Evolutionary conservation across 2,888 invertebrate species (phyloP).

Genomic region (Chrysodeixis includens): DNA sequence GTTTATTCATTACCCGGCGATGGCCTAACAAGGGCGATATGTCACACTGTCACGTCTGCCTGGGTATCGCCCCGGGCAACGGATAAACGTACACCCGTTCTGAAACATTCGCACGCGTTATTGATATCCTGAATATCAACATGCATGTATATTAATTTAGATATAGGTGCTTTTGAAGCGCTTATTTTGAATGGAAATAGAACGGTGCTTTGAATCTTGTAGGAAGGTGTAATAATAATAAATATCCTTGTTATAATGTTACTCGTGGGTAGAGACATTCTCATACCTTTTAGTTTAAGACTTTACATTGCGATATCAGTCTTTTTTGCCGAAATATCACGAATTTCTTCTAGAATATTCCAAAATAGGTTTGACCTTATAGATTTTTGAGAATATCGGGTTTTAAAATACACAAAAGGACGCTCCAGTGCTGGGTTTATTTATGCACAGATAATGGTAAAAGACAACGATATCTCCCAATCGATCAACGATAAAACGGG

Average conservation of each 20-base stretch:
- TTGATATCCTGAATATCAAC: slow-evolving; percentile 3
- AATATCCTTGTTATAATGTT: too few species aligned
- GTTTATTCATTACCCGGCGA: neutral
- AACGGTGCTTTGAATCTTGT: neutral
- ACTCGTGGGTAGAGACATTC: too few species aligned
- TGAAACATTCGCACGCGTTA: slow-evolving; percentile 8
- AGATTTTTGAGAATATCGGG: too few species aligned
- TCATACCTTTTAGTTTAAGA: too few species aligned
- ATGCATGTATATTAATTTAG: slow-evolving; percentile 8
- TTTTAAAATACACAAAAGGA: too few species aligned
- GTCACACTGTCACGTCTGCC: slow-evolving; percentile 17
- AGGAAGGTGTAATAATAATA: too few species aligned
- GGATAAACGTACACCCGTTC: slow-evolving; percentile 16
- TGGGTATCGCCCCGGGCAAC: slow-evolving; percentile 12
- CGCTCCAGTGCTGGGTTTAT: too few species aligned
- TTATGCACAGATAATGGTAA: too few species aligned
- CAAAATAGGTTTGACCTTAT: too few species aligned
- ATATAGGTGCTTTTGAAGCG: neutral
- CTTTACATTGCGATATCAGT: too few species aligned
- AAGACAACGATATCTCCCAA: neutral
- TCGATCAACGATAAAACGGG: slow-evolving; percentile 3
- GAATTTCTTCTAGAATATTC: too few species aligned
- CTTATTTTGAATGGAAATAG: neutral
- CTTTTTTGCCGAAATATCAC: too few species aligned
- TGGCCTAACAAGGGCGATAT: slow-evolving; percentile 16